phyloP scores from a whole-genome alignment of 2,797 vertebrate species.

The Myripristis murdjan region DNA sequence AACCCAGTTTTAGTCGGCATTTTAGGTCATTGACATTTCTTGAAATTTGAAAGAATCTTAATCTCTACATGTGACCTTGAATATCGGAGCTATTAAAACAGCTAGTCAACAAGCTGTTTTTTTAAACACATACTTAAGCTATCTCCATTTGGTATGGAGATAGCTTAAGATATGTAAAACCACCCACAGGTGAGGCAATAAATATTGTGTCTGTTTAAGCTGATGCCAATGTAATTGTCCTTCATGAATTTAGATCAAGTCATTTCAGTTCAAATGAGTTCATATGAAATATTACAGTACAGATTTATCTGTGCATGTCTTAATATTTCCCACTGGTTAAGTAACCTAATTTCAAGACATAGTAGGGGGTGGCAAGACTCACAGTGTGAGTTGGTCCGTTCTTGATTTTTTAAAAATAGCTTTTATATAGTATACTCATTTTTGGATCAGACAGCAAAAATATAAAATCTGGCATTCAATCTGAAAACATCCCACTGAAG shows the following conservation, averaged over 20 bases:
- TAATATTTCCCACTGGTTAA: not conserved
- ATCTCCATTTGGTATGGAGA: too few relatives aligned
- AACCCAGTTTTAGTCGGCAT: constrained; percentile 5
- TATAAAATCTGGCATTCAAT: too few relatives aligned
- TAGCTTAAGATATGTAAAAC: too few relatives aligned
- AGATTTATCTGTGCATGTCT: not conserved
- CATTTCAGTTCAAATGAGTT: not conserved
- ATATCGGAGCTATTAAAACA: not conserved
- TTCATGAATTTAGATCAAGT: not conserved
- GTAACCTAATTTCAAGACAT: too few relatives aligned
- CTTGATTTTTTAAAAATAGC: too few relatives aligned
- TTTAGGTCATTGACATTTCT: not conserved
- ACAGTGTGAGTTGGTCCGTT: too few relatives aligned
- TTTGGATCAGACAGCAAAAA: too few relatives aligned
- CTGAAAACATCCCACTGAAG: too few relatives aligned
- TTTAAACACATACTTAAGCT: not conserved
- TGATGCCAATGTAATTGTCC: not conserved
- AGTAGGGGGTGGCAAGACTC: too few relatives aligned
- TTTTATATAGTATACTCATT: too few relatives aligned
- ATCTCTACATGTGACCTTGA: not conserved
- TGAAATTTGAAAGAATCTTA: not conserved
- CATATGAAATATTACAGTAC: not conserved
- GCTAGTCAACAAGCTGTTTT: not conserved
- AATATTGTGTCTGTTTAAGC: not conserved
- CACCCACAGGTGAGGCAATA: not conserved